Conservation (phyloP, 2,888 invertebrate genomes). For the Tetanocera ferruginea region DNA sequence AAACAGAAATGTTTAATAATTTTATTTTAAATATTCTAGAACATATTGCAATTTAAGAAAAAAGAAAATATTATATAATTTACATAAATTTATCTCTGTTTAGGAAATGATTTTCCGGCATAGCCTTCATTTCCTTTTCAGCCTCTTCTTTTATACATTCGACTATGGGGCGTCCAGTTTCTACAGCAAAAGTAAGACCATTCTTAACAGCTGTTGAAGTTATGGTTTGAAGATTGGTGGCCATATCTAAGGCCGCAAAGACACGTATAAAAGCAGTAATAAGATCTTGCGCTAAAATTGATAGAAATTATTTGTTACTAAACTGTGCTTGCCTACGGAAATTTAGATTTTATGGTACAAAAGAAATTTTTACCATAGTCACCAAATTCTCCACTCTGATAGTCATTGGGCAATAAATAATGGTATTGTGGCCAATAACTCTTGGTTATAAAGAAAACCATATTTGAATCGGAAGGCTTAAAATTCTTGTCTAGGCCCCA, state of each 20-base stretch:
- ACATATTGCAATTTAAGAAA: no score
- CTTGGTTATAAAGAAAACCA: constrained; percentile 81
- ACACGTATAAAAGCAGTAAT: constrained; percentile 79
- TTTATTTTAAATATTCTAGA: no score
- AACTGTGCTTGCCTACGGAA: not conserved
- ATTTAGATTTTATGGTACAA: not conserved
- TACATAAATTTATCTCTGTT: constrained; percentile 68
- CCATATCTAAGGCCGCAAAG: constrained; percentile 78
- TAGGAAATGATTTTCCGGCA: constrained; percentile 72
- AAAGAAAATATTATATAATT: no score
- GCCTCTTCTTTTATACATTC: constrained; percentile 73
- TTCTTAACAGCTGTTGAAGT: constrained; percentile 75
- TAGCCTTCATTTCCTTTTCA: constrained; percentile 63
- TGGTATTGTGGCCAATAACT: constrained; percentile 87
- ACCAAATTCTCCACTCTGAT: constrained; percentile 86
- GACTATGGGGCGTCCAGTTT: constrained; percentile 72
- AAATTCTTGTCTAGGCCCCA: constrained; percentile 83
- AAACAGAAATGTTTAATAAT: no score
- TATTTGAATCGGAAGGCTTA: constrained; percentile 79
- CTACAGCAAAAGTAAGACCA: constrained; percentile 75
- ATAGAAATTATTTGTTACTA: not conserved
- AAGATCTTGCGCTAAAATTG: constrained; percentile 72
- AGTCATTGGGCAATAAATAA: constrained; percentile 83
- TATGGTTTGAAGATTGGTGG: constrained; percentile 76
- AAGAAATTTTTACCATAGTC: constrained; percentile 72